Base-by-base conservation (phyloP, 2,113 vertebrate species). In the Oenanthe oenanthe region DNA sequence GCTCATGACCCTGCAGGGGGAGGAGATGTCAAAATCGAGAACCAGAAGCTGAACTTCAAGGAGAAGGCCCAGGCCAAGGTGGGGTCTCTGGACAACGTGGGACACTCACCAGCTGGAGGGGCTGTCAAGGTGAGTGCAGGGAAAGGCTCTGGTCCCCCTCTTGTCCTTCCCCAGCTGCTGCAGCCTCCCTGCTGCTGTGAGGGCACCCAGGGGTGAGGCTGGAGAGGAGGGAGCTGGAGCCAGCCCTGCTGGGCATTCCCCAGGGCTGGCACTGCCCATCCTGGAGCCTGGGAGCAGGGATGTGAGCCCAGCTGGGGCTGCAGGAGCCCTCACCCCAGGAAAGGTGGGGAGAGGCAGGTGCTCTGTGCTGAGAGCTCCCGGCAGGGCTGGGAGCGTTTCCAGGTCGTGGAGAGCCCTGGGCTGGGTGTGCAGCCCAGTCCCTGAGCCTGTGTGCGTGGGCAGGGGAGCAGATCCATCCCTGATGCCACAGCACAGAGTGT, bases 1-100 rank as follows among this genome's bases (percentile, higher is more conserved):
- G 2, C 50, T 5, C 42, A 0, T 76, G 66, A 84, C 36, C 2
- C 94, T 92, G 36, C 84, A 99, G 99, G 99, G 4, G 99, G 99
- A 51, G 99, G 99, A 17, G 98, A 98, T 1, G 97, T 99, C 92
- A 99, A 99, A 97, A 98, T 99, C 3, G 99, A 99, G 95, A 98
- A 98, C 74, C 99, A 98, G 97, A 99, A 99, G 96, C 84, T 99
- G 94, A 99, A 98, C 97, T 98, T 98, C 80, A 99, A 98, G 97
- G 99, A 99, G 90, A 99, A 99, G 96, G 98, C 98, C 65, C 98
- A 99, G 82, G 98, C 98, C 48, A 99, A 99, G 92, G 98, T 99
- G 94, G 98, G 98, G 7, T 99, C 99, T 17, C 97, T 98, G 94
- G 99, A 99, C 93, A 99, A 98, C 3, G 96, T 98, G 96, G 98